phyloP scores from a whole-genome alignment of 2,113 vertebrate species.

The Grus americana region DNA sequence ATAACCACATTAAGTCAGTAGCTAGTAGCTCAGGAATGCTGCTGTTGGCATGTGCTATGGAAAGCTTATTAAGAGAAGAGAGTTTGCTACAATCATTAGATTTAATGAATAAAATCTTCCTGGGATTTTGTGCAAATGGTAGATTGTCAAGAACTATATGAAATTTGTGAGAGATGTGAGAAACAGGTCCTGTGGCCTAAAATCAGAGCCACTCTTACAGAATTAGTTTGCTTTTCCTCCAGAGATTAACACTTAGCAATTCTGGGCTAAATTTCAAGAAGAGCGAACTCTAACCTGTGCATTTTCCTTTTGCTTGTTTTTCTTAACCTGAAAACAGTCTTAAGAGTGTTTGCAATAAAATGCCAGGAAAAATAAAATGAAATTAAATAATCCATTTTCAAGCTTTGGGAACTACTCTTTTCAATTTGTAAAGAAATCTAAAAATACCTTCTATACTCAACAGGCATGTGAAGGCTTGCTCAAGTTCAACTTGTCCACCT shows the following conservation, averaged over 20 bases:
- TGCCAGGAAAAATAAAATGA: slow-evolving; percentile 38
- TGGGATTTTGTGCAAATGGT: slow-evolving; percentile 3
- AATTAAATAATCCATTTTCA: slow-evolving; percentile 55
- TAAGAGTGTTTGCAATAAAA: slow-evolving; percentile 42
- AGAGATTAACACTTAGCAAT: slow-evolving; percentile 63
- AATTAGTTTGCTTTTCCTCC: slow-evolving; percentile 70
- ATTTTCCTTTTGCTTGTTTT: slow-evolving; percentile 60
- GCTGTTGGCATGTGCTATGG: not conserved
- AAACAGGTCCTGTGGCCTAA: slow-evolving; percentile 2
- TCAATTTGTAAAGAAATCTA: slow-evolving; percentile 23
- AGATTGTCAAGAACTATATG: slow-evolving; percentile 7
- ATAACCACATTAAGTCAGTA: not conserved
- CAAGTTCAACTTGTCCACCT: not conserved
- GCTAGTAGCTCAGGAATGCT: not conserved
- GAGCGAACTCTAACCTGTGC: slow-evolving; percentile 34
- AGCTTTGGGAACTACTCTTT: slow-evolving; percentile 11
- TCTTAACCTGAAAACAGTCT: slow-evolving; percentile 42
- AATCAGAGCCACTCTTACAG: slow-evolving; percentile 38
- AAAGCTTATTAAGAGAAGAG: not conserved
- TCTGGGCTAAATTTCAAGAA: slow-evolving; percentile 65
- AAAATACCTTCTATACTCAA: slow-evolving; percentile 29
- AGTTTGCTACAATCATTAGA: not conserved
- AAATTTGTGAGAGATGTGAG: slow-evolving; percentile 28
- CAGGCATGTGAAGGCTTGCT: not conserved
- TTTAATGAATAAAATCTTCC: slow-evolving; percentile 36